A percentile compares a stretch with the other conserved stretches of the same genome.
Evolutionary conservation across 2,113 vertebrate species (phyloP).

Genomic region (Apodemus speciosus): DNA sequence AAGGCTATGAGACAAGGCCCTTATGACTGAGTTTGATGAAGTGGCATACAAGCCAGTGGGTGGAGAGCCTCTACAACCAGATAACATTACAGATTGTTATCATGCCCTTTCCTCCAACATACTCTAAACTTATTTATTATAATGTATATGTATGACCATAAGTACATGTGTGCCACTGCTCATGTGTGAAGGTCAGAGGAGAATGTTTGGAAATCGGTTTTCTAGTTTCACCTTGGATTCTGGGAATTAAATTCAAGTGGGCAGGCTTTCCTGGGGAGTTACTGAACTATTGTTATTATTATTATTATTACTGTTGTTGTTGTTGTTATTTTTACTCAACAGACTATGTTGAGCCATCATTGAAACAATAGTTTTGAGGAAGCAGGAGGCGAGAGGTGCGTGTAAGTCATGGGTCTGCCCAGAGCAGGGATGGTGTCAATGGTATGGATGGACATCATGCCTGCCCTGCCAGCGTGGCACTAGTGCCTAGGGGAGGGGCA

Average conservation of each 20-base stretch:
- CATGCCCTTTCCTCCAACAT: background rate
- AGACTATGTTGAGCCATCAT: background rate
- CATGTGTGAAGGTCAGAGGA: background rate
- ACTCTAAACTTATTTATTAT: background rate
- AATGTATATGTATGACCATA: background rate
- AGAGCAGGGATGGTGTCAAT: slow-evolving; percentile 48
- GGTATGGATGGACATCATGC: background rate
- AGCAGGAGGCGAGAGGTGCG: slow-evolving; percentile 2
- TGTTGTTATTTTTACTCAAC: background rate
- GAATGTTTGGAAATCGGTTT: background rate
- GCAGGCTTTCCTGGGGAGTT: background rate
- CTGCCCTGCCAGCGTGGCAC: slow-evolving; percentile 75
- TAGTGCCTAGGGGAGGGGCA: slow-evolving; percentile 50
- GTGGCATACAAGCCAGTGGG: background rate
- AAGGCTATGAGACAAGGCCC: background rate
- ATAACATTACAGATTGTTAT: background rate
- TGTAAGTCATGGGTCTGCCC: slow-evolving; percentile 6
- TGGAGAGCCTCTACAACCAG: background rate
- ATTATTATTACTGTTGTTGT: background rate
- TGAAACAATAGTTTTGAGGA: slow-evolving; percentile 46
- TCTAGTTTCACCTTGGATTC: background rate
- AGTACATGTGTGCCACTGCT: background rate
- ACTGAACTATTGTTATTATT: background rate
- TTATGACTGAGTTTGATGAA: slow-evolving; percentile 43
- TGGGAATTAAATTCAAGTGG: background rate